Percentiles rank a stretch among this genome's conserved stretches.
Evolutionary conservation across 2,888 invertebrate genomes (phyloP).

Genomic region (Himalopsyche kuldschensis): DNA sequence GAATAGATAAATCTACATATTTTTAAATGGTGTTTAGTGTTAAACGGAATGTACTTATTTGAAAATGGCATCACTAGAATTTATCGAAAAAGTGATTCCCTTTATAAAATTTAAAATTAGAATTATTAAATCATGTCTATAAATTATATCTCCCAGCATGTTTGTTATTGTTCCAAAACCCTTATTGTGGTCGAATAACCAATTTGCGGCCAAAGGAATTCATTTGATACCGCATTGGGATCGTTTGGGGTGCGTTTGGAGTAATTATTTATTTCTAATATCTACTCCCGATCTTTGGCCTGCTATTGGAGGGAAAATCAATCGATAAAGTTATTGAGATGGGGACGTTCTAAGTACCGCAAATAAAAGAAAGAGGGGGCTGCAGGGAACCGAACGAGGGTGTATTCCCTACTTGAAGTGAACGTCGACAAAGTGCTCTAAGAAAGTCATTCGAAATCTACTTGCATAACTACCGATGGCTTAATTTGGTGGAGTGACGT

Average conservation of each 20-base stretch:
- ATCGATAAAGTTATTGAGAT: conserved; percentile 38
- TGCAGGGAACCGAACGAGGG: not conserved
- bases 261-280: conserved; percentile 34
- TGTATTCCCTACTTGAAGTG: not conserved
- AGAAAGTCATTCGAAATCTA: not conserved
- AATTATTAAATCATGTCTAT: not conserved
- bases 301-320: conserved; percentile 36
- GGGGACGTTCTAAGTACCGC: conserved; percentile 24
- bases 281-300: conserved; percentile 33
- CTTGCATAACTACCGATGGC: not conserved
- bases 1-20: no score
- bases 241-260: conserved; percentile 9
- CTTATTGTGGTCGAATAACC: not conserved
- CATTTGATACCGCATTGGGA: not conserved
- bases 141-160: not conserved
- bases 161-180: not conserved
- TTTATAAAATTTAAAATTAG: not conserved
- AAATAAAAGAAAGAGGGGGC: conserved; percentile 34
- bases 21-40: no score
- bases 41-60: no score
- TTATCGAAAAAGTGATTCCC: not conserved
- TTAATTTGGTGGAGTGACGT: not conserved
- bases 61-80: not conserved
- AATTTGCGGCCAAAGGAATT: not conserved
- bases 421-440: not conserved